phyloP scores from a whole-genome alignment of 2,888 invertebrate genomes.

The Drosophila mayaguana region DNA sequence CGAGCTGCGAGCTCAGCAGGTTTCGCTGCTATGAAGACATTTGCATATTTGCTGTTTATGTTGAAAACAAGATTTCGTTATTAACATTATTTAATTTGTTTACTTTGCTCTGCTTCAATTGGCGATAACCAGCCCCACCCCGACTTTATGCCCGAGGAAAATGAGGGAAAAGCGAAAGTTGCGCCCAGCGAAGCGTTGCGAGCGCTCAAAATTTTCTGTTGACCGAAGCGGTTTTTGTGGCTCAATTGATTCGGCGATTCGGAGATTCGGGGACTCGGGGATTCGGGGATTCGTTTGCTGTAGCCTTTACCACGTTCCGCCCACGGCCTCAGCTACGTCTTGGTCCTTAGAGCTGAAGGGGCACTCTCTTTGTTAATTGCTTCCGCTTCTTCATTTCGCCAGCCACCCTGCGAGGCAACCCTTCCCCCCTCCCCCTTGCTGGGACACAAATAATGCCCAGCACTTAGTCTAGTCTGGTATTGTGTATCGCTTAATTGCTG shows the following conservation, averaged over 20 bases:
- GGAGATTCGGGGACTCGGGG: constrained; percentile 13
- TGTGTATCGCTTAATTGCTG: constrained; percentile 61
- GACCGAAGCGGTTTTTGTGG: constrained; percentile 69
- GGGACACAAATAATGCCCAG: constrained; percentile 66
- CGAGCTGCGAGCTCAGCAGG: constrained; percentile 53
- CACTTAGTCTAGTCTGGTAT: constrained; percentile 48
- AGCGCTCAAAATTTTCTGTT: constrained; percentile 57
- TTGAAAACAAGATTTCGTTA: constrained; percentile 79
- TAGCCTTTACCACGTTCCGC: background rate
- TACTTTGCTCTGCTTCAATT: constrained; percentile 56
- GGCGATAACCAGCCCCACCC: constrained; percentile 16
- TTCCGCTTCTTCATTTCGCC: background rate
- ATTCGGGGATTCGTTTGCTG: constrained; percentile 39
- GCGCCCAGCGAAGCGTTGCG: constrained; percentile 41
- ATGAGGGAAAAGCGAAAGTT: constrained; percentile 49
- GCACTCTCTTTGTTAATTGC: constrained; percentile 9
- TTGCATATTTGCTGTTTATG: constrained; percentile 78
- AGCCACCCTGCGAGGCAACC: background rate
- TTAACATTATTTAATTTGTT: constrained; percentile 80
- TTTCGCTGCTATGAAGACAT: constrained; percentile 69
- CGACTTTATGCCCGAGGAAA: background rate
- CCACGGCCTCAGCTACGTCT: background rate
- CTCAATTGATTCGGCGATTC: constrained; percentile 41
- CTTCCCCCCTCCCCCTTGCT: background rate
- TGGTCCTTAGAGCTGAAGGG: no score